Evolutionary conservation across 2,113 vertebrate genomes (phyloP).

Genomic region (Aphyosemion australe): DNA sequence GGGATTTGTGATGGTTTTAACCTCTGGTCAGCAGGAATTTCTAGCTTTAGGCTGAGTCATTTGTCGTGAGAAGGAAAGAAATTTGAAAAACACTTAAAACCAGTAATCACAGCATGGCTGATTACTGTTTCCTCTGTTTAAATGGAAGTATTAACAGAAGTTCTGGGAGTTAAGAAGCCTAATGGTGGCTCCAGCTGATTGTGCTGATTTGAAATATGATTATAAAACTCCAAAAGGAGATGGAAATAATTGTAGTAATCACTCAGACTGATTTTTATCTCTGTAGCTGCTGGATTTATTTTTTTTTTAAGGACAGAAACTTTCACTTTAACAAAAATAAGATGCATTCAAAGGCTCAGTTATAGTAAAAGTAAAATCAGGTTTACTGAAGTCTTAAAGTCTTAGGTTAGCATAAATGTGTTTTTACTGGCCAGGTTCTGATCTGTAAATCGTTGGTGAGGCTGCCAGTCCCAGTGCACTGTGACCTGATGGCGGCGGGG

Average conservation of each 20-base stretch:
- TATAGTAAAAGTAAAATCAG: neutral
- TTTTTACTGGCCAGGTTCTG: conserved; percentile 2
- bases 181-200: conserved; percentile 23
- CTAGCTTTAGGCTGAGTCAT: conserved; percentile 4
- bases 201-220: conserved; percentile 5
- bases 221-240: conserved; percentile 33
- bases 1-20: neutral
- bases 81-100: conserved; percentile 22
- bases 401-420: neutral
- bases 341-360: neutral
- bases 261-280: conserved; percentile 14
- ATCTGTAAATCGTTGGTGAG: conserved; percentile 22
- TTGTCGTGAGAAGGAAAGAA: conserved; percentile 20
- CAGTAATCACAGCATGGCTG: conserved; percentile 28
- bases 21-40: conserved; percentile 14
- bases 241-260: conserved; percentile 9
- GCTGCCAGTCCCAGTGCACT: conserved; percentile 42
- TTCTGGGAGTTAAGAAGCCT: conserved; percentile 15
- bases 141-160: conserved; percentile 13
- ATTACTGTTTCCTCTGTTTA: conserved; percentile 37
- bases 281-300: conserved; percentile 1
- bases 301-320: neutral
- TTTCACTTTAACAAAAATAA: neutral
- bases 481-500: conserved; percentile 54
- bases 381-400: neutral